Percentiles rank a stretch among this genome's conserved stretches.
Conservation (phyloP, 2,888 invertebrate genomes). For the Elegia similella region DNA sequence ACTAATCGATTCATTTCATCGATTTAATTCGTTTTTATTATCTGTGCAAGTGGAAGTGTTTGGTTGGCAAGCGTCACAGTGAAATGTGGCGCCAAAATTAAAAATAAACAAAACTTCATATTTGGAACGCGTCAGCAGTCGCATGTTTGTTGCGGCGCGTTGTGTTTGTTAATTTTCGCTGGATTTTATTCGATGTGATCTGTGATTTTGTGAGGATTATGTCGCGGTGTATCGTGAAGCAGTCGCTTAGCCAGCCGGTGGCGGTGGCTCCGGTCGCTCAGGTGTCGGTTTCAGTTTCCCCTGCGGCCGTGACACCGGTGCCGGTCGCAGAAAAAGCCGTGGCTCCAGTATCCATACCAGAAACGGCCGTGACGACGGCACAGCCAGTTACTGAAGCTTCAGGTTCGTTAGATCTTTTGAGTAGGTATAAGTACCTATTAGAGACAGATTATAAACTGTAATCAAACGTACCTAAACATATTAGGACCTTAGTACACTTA, state of each 20-base stretch:
- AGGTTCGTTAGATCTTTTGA: slow-evolving; percentile 41
- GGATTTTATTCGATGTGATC: slow-evolving; percentile 35
- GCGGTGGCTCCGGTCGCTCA: slow-evolving; percentile 34
- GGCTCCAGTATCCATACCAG: not conserved
- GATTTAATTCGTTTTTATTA: slow-evolving; percentile 24
- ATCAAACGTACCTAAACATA: no score
- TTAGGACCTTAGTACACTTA: no score
- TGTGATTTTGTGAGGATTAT: slow-evolving; percentile 40
- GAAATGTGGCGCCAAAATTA: slow-evolving; percentile 76
- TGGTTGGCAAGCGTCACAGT: slow-evolving; percentile 57
- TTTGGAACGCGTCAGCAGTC: slow-evolving; percentile 77
- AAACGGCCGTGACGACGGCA: slow-evolving; percentile 34
- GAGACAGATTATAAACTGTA: no score
- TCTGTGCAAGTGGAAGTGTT: slow-evolving; percentile 36
- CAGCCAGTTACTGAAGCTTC: slow-evolving; percentile 45
- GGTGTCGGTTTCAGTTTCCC: slow-evolving; percentile 38
- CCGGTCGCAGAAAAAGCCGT: slow-evolving; percentile 11
- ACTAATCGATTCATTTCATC: slow-evolving; percentile 21
- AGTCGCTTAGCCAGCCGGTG: slow-evolving; percentile 63
- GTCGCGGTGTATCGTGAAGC: slow-evolving; percentile 77
- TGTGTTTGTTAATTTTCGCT: slow-evolving; percentile 52
- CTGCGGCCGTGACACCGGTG: slow-evolving; percentile 42
- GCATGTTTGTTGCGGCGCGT: slow-evolving; percentile 66
- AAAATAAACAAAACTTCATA: slow-evolving; percentile 79
- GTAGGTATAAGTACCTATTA: no score